Base-by-base conservation (phyloP, 2,888 invertebrate species). In the Cyaniris semiargus region DNA sequence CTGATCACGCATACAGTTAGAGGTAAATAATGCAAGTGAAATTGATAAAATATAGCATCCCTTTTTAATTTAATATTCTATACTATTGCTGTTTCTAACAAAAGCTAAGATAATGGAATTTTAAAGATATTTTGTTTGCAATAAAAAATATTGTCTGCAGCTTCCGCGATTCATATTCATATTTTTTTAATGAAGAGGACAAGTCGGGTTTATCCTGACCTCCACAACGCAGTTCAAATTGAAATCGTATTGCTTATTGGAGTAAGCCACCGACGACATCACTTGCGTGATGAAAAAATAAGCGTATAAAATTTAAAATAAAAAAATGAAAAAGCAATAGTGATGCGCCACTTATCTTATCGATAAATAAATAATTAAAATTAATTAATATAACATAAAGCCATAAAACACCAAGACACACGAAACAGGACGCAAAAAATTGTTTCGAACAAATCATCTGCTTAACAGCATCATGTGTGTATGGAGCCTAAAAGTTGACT, bases 401-500 rank as follows among this genome's bases (percentile, higher is more conserved):
- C 21, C 58, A 3, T n/a, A 58, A 21, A 21, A n/a, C 58, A 58
- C 6, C 2, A 58, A 58, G 8, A 58, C 8, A 58, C 8, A 10
- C 5, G 21, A 21, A 58, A 58, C 58, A 8, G 21, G 58, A n/a
- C 21, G 6, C 18, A 58, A 58, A 21, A 58, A 34, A 10, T 21
- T 71, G 10, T 71, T 38, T 71, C 44, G 10, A 38, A 71, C n/a
- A n/a, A 71, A 34, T n/a, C 10, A 21, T 71, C 3, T 10, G 71
- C 18, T 44, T 23, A 23, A 23, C n/a, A 8, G 13, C 2, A 44
- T 31, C 34, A 34, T 72, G 44, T 72, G 38, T 72, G 21, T 23
- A 72, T 31, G 5, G 74, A 27, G 48, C 74, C 53, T 74, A 53
- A 74, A 74, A 53, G 27, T 74, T 74, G 44, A 53, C 8, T 74